These are phyloP conservation scores for Hestina assimilis DNA, from an alignment of 1,140 invertebrate species.

Conservation along the genomic window DNA sequence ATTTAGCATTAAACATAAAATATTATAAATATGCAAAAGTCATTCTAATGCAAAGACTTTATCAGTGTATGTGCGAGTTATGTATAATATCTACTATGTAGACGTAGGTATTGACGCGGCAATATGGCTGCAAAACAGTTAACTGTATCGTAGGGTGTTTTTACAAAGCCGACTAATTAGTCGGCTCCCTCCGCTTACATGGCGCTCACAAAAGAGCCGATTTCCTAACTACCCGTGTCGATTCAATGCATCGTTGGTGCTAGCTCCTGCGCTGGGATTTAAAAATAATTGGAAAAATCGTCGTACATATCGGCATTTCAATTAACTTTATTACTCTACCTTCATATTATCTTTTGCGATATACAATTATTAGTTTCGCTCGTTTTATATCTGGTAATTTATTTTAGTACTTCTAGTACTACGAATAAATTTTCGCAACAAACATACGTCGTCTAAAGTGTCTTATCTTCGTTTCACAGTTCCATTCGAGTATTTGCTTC, in stretches of 20 bases:
- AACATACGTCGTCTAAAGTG: slow-evolving; percentile 14
- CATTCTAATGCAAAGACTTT: too few species aligned
- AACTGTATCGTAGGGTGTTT: slow-evolving; percentile 34
- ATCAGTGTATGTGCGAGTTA: too few species aligned
- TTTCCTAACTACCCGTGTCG: slow-evolving; percentile 32
- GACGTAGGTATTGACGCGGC: slow-evolving; percentile 8
- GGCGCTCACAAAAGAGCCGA: slow-evolving; percentile 39
- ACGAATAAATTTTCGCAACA: not conserved
- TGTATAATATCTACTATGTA: too few species aligned
- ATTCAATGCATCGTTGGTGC: slow-evolving; percentile 13
- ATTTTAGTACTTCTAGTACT: not conserved
- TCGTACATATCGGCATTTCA: not conserved
- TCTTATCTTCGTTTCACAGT: slow-evolving; percentile 21
- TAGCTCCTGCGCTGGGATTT: slow-evolving; percentile 6
- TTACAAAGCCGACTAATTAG: slow-evolving; percentile 36
- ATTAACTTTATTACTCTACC: not conserved
- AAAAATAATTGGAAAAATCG: slow-evolving; percentile 10
- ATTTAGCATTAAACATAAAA: too few species aligned
- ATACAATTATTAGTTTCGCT: too few species aligned
- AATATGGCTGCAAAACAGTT: slow-evolving; percentile 28
- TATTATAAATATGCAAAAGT: too few species aligned
- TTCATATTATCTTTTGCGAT: too few species aligned
- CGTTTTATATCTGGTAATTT: too few species aligned
- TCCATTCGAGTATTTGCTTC: slow-evolving; percentile 23
- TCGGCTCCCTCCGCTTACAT: slow-evolving; percentile 22